Conservation (phyloP, 2,888 invertebrate species). For the Parnassius apollo region DNA sequence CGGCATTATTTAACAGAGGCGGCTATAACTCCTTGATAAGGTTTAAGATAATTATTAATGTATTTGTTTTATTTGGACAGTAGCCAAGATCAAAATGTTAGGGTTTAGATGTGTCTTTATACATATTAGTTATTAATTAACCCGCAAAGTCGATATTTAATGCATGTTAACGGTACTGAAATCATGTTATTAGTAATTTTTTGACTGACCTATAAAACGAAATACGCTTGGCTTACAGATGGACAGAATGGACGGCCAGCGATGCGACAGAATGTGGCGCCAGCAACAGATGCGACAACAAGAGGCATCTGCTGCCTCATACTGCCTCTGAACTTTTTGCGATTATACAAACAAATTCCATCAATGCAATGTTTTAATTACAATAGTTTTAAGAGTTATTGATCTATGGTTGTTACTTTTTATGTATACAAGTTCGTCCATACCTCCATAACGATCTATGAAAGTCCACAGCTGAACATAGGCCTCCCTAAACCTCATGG, state of each 20-base stretch:
- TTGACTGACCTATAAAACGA: too few species aligned
- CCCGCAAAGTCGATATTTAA: too few species aligned
- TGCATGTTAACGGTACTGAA: too few species aligned
- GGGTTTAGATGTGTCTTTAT: constrained; percentile 9
- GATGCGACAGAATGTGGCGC: constrained; percentile 5
- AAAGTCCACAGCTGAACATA: too few species aligned
- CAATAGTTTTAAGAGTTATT: too few species aligned
- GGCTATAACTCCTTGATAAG: constrained; percentile 66
- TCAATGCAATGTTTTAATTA: not conserved
- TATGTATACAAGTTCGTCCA: too few species aligned
- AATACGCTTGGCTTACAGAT: too few species aligned
- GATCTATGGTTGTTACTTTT: too few species aligned
- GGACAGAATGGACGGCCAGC: too few species aligned
- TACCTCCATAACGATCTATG: too few species aligned
- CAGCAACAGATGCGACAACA: constrained; percentile 42
- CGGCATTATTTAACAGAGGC: constrained; percentile 70
- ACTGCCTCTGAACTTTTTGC: constrained; percentile 35
- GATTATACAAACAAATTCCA: constrained; percentile 1
- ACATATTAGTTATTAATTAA: not conserved
- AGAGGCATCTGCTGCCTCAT: constrained; percentile 46
- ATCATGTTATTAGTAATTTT: too few species aligned
- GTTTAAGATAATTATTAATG: constrained; percentile 54
- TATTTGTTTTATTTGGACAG: constrained; percentile 64
- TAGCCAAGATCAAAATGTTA: constrained; percentile 45
- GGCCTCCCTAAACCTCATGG: too few species aligned